Percentiles rank a stretch among this genome's conserved stretches.
phyloP scores from a whole-genome alignment of 2,797 vertebrate genomes.

The Octomys mimax region DNA sequence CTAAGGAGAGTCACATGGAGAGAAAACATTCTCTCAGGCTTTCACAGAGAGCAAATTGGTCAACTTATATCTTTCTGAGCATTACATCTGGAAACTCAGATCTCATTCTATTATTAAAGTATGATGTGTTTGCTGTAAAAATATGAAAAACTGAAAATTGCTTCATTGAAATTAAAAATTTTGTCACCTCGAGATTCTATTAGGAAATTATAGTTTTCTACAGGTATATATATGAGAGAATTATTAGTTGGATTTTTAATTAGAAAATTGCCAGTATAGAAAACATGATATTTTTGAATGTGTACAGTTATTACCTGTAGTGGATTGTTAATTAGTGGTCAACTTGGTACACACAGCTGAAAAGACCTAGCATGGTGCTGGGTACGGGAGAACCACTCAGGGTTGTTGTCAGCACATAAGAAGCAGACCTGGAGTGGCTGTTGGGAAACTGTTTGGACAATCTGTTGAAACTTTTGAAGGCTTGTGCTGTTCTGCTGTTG shows the following conservation, averaged over 20 bases:
- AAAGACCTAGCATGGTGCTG: too few species aligned
- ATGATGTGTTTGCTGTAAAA: conserved; percentile 78
- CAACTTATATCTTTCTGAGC: conserved; percentile 76
- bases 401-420: too few species aligned
- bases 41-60: too few species aligned
- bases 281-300: background rate
- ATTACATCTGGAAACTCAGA: conserved; percentile 81
- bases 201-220: conserved; percentile 52
- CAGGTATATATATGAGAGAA: conserved; percentile 32
- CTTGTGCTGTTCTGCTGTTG: too few species aligned
- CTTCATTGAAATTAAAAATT: conserved; percentile 47
- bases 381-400: too few species aligned
- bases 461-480: too few species aligned
- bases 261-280: conserved; percentile 40
- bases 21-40: too few species aligned
- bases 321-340: too few species aligned
- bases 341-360: too few species aligned
- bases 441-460: too few species aligned
- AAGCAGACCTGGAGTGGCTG: too few species aligned
- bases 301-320: background rate
- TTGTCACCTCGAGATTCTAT: conserved; percentile 58
- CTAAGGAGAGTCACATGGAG: too few species aligned
- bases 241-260: conserved; percentile 50
- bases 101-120: conserved; percentile 78
- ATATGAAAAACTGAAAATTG: conserved; percentile 79